A percentile compares a stretch with the other conserved stretches of the same genome.
phyloP scores from a whole-genome alignment of 2,797 vertebrate species.

The Anableps anableps region DNA sequence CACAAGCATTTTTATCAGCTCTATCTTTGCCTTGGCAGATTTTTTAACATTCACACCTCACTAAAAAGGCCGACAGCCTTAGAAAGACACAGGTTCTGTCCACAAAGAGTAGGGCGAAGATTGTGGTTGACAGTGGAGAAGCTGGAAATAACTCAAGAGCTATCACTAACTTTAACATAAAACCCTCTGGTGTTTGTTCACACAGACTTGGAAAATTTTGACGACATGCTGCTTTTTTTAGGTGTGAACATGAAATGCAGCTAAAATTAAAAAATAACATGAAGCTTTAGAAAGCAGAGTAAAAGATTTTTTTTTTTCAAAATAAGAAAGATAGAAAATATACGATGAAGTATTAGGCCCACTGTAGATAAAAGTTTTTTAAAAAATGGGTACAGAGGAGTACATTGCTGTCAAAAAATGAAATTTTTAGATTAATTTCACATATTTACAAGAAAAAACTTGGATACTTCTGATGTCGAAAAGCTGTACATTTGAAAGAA shows the following conservation, averaged over 20 bases:
- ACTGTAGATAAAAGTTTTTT: background rate
- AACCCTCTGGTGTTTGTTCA: slow-evolving; percentile 13
- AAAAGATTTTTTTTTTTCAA: background rate
- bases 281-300: background rate
- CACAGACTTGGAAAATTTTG: background rate
- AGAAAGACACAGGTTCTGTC: slow-evolving; percentile 4
- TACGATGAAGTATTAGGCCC: background rate
- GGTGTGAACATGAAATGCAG: background rate
- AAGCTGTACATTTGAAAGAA: too few species aligned
- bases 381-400: background rate
- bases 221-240: background rate
- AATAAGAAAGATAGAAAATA: background rate
- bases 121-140: slow-evolving; percentile 2
- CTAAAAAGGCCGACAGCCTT: slow-evolving; percentile 12
- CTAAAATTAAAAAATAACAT: background rate
- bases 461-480: background rate
- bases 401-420: background rate
- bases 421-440: background rate
- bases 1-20: slow-evolving; percentile 2
- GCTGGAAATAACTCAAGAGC: slow-evolving; percentile 16
- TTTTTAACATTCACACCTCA: slow-evolving; percentile 32
- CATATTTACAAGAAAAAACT: background rate
- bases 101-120: slow-evolving; percentile 1
- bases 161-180: slow-evolving; percentile 17
- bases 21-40: slow-evolving; percentile 15